Percentiles rank a stretch among this genome's conserved stretches.
These are phyloP conservation scores for Tetrax tetrax DNA, from an alignment of 2,113 vertebrate genomes.

Conservation along the genomic window DNA sequence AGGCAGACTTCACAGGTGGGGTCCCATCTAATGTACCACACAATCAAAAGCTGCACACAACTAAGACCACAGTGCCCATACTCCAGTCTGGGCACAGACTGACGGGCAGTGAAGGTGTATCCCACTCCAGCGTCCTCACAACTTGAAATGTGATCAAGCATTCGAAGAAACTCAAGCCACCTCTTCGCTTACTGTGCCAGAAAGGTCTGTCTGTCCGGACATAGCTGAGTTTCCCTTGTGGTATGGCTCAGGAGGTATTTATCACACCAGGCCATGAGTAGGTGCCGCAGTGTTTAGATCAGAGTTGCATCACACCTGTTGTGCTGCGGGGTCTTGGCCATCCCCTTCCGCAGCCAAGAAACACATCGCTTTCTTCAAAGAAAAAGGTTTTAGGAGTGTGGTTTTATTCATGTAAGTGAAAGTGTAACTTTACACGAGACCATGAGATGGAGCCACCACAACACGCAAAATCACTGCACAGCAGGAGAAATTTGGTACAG, in stretches of 20 bases:
- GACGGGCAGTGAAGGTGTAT: background rate
- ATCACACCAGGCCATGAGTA: background rate
- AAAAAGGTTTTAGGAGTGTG: background rate
- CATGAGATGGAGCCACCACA: slow-evolving; percentile 37
- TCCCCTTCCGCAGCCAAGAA: background rate
- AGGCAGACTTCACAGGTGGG: background rate
- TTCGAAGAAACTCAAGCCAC: background rate
- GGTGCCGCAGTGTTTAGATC: background rate
- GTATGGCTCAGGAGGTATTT: background rate
- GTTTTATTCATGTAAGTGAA: background rate
- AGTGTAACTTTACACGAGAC: background rate
- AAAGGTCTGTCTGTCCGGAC: background rate
- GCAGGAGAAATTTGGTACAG: background rate
- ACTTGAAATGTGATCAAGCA: background rate
- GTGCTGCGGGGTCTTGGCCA: background rate
- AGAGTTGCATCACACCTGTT: background rate
- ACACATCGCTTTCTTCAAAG: background rate
- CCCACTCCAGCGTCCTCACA: background rate
- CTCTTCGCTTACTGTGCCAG: background rate
- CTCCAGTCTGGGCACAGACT: background rate
- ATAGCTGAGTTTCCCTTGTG: background rate
- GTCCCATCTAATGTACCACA: rapidly evolving
- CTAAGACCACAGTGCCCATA: background rate
- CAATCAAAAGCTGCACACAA: background rate
- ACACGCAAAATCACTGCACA: background rate